phyloP scores from a whole-genome alignment of 2,113 vertebrate genomes.

The Symphodus melops region DNA sequence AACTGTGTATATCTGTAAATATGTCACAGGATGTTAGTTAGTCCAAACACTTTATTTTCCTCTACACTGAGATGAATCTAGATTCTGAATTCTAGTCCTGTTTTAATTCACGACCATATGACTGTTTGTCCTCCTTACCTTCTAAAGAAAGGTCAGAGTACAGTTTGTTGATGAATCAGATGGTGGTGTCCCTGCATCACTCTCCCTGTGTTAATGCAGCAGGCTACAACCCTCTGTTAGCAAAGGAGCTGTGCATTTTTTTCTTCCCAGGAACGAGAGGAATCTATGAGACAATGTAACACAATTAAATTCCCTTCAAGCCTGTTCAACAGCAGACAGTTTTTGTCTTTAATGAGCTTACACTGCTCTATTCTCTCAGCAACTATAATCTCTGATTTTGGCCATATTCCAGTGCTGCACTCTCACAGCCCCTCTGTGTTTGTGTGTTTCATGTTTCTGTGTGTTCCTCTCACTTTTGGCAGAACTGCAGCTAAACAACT shows the following conservation, averaged over 20 bases:
- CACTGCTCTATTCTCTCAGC: constrained; percentile 75
- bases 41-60: no score
- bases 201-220: constrained; percentile 7
- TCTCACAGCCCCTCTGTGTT: constrained; percentile 53
- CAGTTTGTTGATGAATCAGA: constrained; percentile 2
- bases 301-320: constrained; percentile 80
- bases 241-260: constrained; percentile 27
- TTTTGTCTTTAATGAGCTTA: constrained; percentile 84
- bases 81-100: no score
- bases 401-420: constrained; percentile 74
- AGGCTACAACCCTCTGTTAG: constrained; percentile 8
- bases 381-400: constrained; percentile 81
- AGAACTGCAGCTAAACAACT: constrained; percentile 36
- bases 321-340: constrained; percentile 75
- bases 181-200: background rate
- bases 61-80: no score
- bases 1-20: background rate
- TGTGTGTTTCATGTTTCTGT: constrained; percentile 22
- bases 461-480: constrained; percentile 30
- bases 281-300: constrained; percentile 67
- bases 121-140: background rate
- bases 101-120: no score
- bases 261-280: constrained; percentile 57
- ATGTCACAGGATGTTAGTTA: no score
- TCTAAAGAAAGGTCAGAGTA: background rate